Base-by-base conservation (phyloP, 2,888 invertebrate genomes). In the Patella caerulea region DNA sequence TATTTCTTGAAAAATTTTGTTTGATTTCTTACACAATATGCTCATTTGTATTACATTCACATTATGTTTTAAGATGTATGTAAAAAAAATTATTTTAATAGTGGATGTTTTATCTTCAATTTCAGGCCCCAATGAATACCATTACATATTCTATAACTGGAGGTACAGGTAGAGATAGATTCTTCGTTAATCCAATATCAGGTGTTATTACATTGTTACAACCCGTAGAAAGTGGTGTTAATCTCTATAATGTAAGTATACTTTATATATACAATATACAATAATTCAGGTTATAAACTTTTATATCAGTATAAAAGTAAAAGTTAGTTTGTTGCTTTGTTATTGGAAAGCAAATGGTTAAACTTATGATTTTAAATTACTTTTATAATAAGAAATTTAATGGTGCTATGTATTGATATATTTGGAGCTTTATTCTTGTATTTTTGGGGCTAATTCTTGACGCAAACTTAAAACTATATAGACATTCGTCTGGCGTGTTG, bases 231-330 rank as follows among this genome's bases (percentile, higher is more conserved):
- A 77, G 77, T 54, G 76, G 75, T 75, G 80, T 78, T 0, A 72
- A 81, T 17, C 59, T 24, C 9, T 84, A 82, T 78, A 79, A 79
- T 78, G 83, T 83, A 76, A 78, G 73, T 71, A 69, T 74, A 24
- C 5, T 19, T 65, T 19, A 45, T 14, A 34, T 19, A 72, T 72
- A 14, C 4, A 72, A 11, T 11, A 72, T 72, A 52, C n/a, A 17
- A 19, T 34, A n/a, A 29, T 19, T 72, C 45, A 29, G 1, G 12
- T 34, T 72, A 17, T 14, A 34, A 45, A 14, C 3, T 34, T 72
- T 34, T 24, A 0, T 34, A 34, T n/a, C 12, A 19, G 24, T 15
- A 15, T 17, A 29, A 70, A 70, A 17, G 15, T 29, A 29, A 72
- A 72, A 34, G 9, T 34, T 34, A 45, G 4, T 45, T 45, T 45